These are phyloP conservation scores for Hymenopus coronatus DNA, from an alignment of 2,888 invertebrate species.

Conservation along the genomic window DNA sequence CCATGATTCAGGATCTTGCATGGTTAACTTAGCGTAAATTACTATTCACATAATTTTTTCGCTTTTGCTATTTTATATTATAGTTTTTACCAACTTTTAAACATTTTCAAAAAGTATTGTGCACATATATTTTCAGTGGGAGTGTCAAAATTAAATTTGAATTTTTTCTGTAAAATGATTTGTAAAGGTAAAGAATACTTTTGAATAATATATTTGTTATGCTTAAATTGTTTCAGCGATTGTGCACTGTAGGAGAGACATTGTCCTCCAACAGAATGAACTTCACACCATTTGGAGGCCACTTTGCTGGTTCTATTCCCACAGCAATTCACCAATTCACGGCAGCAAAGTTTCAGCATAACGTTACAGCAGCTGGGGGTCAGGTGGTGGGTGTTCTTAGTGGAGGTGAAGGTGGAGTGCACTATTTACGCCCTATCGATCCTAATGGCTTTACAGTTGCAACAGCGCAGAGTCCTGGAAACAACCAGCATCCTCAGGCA, in stretches of 20 bases:
- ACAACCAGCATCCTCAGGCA: constrained; percentile 31
- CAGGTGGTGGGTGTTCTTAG: constrained; percentile 68
- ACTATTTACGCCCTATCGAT: constrained; percentile 67
- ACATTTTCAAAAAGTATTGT: neutral
- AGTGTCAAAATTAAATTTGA: neutral
- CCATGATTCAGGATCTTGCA: constrained; percentile 53
- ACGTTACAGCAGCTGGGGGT: constrained; percentile 54
- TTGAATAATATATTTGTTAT: neutral
- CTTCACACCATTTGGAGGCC: constrained; percentile 63
- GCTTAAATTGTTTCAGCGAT: neutral
- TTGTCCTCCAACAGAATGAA: constrained; percentile 58
- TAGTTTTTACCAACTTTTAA: neutral
- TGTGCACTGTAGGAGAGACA: neutral
- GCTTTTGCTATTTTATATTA: neutral
- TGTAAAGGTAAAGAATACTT: neutral
- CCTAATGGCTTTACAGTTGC: constrained; percentile 48
- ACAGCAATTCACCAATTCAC: constrained; percentile 60
- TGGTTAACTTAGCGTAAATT: neutral
- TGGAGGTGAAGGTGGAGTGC: constrained; percentile 69
- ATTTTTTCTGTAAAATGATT: neutral
- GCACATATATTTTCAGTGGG: neutral
- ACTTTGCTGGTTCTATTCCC: constrained; percentile 60
- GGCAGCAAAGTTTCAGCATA: constrained; percentile 67
- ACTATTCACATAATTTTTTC: neutral
- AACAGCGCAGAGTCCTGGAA: constrained; percentile 25